Percentiles rank a stretch among this genome's conserved stretches.
These are phyloP conservation scores for Sandelia bainsii DNA, from an alignment of 2,797 vertebrate species.

Conservation along the genomic window DNA sequence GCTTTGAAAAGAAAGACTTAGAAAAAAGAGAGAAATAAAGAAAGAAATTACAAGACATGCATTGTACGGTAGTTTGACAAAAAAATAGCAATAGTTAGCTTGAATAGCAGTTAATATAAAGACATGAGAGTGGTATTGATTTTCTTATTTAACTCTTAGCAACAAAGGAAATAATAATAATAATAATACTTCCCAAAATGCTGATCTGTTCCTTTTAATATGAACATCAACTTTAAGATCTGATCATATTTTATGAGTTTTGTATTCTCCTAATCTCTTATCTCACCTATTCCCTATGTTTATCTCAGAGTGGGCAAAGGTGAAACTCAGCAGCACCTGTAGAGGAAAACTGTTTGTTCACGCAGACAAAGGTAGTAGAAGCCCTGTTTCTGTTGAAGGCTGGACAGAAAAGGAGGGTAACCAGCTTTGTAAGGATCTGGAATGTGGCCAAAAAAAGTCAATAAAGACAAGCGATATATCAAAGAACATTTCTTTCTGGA, in stretches of 20 bases:
- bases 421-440: conserved; percentile 57
- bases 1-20: too few relatives aligned
- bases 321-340: conserved; percentile 30
- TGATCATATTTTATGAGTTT: not conserved
- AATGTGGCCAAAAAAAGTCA: conserved; percentile 29
- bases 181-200: not conserved
- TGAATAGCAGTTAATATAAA: too few relatives aligned
- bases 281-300: not conserved
- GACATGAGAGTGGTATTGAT: too few relatives aligned
- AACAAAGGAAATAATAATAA: too few relatives aligned
- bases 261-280: not conserved
- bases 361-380: accelerated
- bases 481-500: not conserved
- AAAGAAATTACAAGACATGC: too few relatives aligned
- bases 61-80: too few relatives aligned
- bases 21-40: too few relatives aligned
- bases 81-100: too few relatives aligned
- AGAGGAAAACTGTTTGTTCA: conserved; percentile 54
- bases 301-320: conserved; percentile 46
- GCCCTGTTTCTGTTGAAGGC: not conserved
- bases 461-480: accelerated
- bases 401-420: not conserved
- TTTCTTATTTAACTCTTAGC: not conserved
- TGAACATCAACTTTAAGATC: not conserved
- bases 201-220: not conserved